A percentile compares a stretch with the other conserved stretches of the same genome.
Evolutionary conservation across 2,113 vertebrate genomes (phyloP).

Genomic region (Pterocles burchelli): DNA sequence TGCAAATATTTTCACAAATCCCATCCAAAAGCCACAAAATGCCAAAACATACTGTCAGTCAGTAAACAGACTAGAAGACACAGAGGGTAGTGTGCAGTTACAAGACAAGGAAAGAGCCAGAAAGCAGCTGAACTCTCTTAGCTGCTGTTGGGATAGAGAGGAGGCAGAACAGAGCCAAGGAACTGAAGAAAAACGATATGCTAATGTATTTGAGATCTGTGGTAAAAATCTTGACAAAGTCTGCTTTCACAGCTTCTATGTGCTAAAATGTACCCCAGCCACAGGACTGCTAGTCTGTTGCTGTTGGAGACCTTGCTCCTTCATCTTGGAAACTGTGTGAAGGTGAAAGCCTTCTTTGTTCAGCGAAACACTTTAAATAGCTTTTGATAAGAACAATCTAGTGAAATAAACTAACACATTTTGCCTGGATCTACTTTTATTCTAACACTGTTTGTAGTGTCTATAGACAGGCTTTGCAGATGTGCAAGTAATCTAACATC

Average conservation of each 20-base stretch:
- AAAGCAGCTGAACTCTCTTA: background rate
- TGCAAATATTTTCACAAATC: constrained; percentile 57
- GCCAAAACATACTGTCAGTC: background rate
- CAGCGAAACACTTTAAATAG: background rate
- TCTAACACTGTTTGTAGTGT: background rate
- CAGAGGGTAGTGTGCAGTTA: constrained; percentile 19
- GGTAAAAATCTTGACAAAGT: background rate
- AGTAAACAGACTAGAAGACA: constrained; percentile 45
- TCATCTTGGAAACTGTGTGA: background rate
- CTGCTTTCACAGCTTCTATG: background rate
- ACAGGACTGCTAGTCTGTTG: background rate
- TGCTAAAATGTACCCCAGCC: background rate
- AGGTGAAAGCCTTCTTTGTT: background rate
- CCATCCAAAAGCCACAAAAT: constrained; percentile 30
- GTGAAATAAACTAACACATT: background rate
- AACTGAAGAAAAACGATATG: background rate
- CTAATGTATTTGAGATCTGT: background rate
- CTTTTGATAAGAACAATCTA: background rate
- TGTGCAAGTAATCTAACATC: background rate
- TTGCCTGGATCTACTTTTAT: background rate
- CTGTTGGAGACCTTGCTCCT: background rate
- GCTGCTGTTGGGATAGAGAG: background rate
- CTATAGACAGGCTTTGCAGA: background rate
- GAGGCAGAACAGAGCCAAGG: background rate
- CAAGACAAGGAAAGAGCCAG: background rate